A percentile compares a stretch with the other conserved stretches of the same genome.
Evolutionary conservation across 2,888 invertebrate genomes (phyloP).

Genomic region (Microctonus hyperodae): DNA sequence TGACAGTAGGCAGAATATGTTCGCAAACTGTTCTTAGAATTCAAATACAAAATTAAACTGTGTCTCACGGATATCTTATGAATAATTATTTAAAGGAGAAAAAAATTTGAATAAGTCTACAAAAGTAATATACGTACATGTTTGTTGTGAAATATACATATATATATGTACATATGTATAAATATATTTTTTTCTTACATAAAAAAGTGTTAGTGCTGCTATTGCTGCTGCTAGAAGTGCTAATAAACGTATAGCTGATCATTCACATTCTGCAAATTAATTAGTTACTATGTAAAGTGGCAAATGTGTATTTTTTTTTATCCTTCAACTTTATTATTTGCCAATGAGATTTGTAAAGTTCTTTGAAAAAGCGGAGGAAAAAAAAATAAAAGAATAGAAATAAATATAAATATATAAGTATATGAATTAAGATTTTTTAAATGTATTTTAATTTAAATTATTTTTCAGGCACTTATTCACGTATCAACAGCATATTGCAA

Average conservation of each 20-base stretch:
- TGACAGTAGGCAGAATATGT: not conserved
- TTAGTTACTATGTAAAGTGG: not conserved
- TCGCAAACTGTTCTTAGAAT: not conserved
- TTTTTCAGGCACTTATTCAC: constrained; percentile 68
- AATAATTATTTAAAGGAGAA: not conserved
- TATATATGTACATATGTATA: too few relatives aligned
- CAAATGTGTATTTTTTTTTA: not conserved
- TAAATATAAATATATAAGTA: too few relatives aligned
- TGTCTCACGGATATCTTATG: constrained; percentile 22
- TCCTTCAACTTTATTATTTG: not conserved
- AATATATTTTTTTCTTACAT: constrained; percentile 3
- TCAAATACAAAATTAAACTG: constrained; percentile 6
- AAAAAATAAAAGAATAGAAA: not conserved
- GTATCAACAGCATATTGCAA: constrained; percentile 79
- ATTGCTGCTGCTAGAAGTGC: constrained; percentile 1
- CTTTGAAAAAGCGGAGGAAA: too few relatives aligned
- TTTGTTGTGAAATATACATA: too few relatives aligned
- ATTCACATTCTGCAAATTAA: constrained; percentile 1
- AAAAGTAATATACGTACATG: not conserved
- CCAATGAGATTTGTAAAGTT: too few relatives aligned
- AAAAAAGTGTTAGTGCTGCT: not conserved
- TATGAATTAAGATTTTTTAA: constrained; percentile 10
- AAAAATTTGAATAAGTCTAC: constrained; percentile 33
- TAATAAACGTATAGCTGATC: not conserved
- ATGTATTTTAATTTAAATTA: constrained; percentile 17